Percentiles rank a stretch among this genome's conserved stretches.
phyloP scores from a whole-genome alignment of 2,888 invertebrate genomes.

The Folsomia manolachei region DNA sequence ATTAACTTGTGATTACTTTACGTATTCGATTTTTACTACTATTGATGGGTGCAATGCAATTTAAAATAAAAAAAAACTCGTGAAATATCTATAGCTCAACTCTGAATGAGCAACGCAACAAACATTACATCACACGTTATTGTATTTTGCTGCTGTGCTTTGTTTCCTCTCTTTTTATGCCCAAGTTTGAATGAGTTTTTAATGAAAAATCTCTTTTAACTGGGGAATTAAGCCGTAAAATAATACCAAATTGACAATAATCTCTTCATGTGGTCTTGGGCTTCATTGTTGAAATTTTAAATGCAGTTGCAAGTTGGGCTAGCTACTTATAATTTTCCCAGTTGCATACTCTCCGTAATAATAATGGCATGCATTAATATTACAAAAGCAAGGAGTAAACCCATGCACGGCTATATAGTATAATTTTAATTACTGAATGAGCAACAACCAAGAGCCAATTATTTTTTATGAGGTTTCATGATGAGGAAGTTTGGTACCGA shows the following conservation, averaged over 20 bases:
- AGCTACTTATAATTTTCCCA: no score
- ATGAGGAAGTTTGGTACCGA: no score
- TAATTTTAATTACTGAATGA: neutral
- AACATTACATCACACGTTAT: no score
- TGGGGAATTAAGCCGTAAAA: neutral
- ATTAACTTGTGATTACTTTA: neutral
- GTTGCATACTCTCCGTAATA: no score
- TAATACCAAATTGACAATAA: neutral
- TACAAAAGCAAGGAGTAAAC: neutral
- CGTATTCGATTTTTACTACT: no score
- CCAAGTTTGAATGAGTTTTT: neutral
- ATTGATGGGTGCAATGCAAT: no score
- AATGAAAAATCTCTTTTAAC: neutral
- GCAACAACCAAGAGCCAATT: neutral
- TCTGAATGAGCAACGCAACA: neutral
- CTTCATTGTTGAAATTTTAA: neutral
- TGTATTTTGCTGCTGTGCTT: no score
- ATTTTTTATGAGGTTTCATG: no score
- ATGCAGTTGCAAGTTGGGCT: neutral
- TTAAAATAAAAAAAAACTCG: neutral
- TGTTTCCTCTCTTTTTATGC: neutral
- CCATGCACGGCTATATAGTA: neutral
- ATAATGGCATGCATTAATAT: neutral
- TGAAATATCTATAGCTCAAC: neutral
- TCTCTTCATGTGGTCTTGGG: neutral